Percentiles rank a stretch among this genome's conserved stretches.
Conservation (phyloP, 2,888 invertebrate species). For the Gisinianus flammeolus region DNA sequence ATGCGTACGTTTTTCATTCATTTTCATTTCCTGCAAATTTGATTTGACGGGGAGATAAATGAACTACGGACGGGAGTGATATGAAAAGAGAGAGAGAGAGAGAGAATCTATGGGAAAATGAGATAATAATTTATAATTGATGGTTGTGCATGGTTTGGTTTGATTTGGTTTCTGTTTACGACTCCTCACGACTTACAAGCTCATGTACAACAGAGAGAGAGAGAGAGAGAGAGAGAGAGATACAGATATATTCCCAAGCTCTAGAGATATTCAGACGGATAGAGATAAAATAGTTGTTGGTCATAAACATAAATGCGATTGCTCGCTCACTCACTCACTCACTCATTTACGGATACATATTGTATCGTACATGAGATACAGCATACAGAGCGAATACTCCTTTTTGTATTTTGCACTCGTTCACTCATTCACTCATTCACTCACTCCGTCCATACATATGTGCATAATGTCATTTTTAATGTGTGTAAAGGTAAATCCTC, state of each 20-base stretch:
- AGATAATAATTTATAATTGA: background rate
- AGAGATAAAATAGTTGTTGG: conserved; percentile 8
- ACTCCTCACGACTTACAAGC: background rate
- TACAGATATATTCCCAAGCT: no score
- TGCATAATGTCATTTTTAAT: no score
- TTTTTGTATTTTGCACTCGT: no score
- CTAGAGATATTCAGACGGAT: no score
- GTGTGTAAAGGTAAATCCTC: no score
- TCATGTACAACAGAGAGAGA: background rate
- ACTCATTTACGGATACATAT: background rate
- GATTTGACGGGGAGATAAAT: background rate
- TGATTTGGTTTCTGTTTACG: background rate
- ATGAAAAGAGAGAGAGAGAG: background rate
- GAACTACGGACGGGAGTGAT: no score
- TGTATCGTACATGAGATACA: no score
- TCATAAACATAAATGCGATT: background rate
- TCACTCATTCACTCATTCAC: no score
- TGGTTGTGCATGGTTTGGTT: background rate
- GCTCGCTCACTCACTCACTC: background rate
- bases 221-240: no score
- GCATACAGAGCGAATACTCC: no score
- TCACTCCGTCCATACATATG: no score
- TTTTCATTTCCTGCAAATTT: background rate
- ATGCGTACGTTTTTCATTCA: background rate
- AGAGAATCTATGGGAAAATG: background rate